phyloP scores from a whole-genome alignment of 2,797 vertebrate genomes.

The Phalloptychus januarius region DNA sequence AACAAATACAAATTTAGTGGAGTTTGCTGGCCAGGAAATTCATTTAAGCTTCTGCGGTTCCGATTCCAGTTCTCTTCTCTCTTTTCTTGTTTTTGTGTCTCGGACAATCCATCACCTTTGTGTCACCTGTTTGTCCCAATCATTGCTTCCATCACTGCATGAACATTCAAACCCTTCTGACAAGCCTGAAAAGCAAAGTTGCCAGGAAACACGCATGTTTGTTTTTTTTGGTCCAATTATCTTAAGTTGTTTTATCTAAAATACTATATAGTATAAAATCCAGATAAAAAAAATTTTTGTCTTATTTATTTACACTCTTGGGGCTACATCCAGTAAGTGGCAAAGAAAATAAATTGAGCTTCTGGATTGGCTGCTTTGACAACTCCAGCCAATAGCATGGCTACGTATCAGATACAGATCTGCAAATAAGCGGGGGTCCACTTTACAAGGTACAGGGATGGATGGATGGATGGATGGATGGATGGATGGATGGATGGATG shows the following conservation, averaged over 20 bases:
- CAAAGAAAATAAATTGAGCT: not conserved
- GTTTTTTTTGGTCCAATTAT: too few species aligned
- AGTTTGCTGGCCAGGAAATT: constrained; percentile 59
- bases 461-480: too few species aligned
- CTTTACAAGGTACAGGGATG: not conserved
- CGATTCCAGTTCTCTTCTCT: constrained; percentile 34
- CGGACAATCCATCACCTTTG: constrained; percentile 39
- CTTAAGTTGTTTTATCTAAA: not conserved
- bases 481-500: too few species aligned
- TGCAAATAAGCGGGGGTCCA: not conserved
- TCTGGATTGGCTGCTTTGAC: not conserved
- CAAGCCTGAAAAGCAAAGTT: constrained; percentile 19
- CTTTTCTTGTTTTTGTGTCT: constrained; percentile 34
- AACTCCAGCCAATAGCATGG: not conserved
- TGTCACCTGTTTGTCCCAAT: constrained; percentile 44
- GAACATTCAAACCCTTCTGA: constrained; percentile 36
- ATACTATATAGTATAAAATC: not conserved
- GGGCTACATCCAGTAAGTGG: not conserved
- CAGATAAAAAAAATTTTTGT: not conserved
- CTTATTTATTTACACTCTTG: not conserved
- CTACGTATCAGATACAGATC: not conserved
- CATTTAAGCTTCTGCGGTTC: constrained; percentile 54
- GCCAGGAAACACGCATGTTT: not conserved
- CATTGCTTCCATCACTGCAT: constrained; percentile 48
- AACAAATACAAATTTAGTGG: constrained; percentile 21